A percentile compares a stretch with the other conserved stretches of the same genome.
phyloP scores from a whole-genome alignment of 2,888 invertebrate species.

The Sericinus montela region DNA sequence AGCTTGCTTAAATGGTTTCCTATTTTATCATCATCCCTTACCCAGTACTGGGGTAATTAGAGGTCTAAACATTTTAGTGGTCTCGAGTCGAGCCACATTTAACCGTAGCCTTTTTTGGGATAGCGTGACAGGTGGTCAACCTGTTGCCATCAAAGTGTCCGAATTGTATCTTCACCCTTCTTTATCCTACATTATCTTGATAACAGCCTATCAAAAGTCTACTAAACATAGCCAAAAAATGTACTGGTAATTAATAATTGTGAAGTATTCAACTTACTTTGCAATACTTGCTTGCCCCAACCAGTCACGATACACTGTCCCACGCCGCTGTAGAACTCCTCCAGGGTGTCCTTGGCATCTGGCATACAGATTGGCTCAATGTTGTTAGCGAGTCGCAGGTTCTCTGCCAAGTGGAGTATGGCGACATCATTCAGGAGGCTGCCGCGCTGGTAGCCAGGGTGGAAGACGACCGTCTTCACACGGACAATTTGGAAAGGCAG shows the following conservation, averaged over 20 bases:
- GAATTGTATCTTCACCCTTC: no score
- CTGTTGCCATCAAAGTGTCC: not conserved
- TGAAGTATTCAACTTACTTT: constrained; percentile 83
- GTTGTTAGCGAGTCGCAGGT: constrained; percentile 82
- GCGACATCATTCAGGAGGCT: constrained; percentile 84
- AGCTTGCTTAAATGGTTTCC: no score
- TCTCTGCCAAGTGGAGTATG: constrained; percentile 82
- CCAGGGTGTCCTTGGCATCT: constrained; percentile 57
- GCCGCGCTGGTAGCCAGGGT: constrained; percentile 83
- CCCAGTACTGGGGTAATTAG: no score
- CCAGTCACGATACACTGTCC: constrained; percentile 88
- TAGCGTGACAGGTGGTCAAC: no score
- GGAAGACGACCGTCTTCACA: constrained; percentile 83
- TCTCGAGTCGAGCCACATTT: no score
- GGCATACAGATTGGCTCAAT: constrained; percentile 87
- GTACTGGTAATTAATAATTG: no score
- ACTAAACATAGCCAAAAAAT: no score
- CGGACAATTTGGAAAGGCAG: constrained; percentile 87
- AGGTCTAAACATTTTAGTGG: no score
- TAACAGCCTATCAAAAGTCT: no score
- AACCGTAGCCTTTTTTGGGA: no score
- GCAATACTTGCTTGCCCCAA: constrained; percentile 89
- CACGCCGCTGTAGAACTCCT: constrained; percentile 78
- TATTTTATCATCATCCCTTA: no score
- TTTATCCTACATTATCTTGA: no score